Evolutionary conservation across 2,113 vertebrate species (phyloP), one percentile per base, ranked within the genome.

Genomic region (Thinocorus orbignyianus): DNA sequence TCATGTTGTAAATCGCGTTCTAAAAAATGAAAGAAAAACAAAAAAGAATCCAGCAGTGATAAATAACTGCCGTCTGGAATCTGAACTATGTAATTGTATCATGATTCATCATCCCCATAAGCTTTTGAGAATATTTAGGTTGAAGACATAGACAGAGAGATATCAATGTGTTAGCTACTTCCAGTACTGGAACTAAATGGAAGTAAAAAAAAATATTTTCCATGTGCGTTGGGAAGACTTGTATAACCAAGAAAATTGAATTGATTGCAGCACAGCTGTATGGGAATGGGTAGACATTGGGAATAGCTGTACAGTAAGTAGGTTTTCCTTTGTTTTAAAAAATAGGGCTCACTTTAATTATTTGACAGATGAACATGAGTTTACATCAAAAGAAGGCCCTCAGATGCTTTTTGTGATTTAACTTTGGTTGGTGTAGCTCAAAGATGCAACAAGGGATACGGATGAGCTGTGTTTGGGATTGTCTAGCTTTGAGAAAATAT

Each of bases 21-120:
- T 61, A 33, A 89, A 90, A 90, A 91, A 39, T n/a, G 28, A 57
- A 46, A 48, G 44, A 39, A 69, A 58, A 64, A 24, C 5, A 25
- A 25, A 24, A 30, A 12, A 20, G 39, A 23, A 65, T 88, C 71
- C 44, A 33, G 81, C 58, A 85, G 69, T 94, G 87, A 96, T 95
- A 92, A 96, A 95, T 87, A 89, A 69, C 39, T 46, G 31, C 91
- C 72, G 81, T 96, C 88, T 93, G 96, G 85, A 94, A 95, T 85
- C 72, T 89, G 93, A 85, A 65, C 68, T 82, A 35, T 85, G 6
- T 80, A 82, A 93, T 95, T 93, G 83, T 80, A 65, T 85, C 73
- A 69, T 54, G 74, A 70, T 92, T 92, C 91, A 44, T 93, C 94
- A 88, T 77, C 60, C 62, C 48, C 13, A 0, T 64, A 87, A 85